phyloP scores from a whole-genome alignment of 53 echinoderm and acorn worm species.

The Astropecten irregularis region DNA sequence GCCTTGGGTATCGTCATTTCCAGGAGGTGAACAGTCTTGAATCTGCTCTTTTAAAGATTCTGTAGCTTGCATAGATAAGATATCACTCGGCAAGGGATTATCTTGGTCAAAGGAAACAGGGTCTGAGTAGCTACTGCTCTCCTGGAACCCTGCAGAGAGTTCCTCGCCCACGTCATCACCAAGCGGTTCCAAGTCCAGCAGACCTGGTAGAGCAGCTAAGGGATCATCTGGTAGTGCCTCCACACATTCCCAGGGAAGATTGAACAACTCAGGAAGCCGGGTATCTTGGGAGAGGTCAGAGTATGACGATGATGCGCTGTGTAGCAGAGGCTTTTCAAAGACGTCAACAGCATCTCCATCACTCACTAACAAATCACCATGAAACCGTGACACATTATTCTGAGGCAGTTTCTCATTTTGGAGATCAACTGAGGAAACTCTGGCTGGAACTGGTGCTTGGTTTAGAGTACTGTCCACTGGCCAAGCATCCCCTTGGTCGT shows the following conservation, averaged over 20 bases:
- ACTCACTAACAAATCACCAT: neutral
- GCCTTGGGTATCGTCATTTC: neutral
- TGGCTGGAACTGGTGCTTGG: neutral
- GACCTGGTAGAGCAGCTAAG: neutral
- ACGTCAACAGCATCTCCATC: neutral
- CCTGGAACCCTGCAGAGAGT: neutral
- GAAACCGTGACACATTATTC: no score
- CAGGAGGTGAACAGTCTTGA: neutral
- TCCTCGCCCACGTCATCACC: neutral
- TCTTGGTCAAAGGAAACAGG: neutral
- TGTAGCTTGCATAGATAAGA: neutral
- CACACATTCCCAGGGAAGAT: neutral
- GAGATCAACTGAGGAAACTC: neutral
- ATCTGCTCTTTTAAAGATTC: neutral
- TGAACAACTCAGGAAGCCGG: neutral
- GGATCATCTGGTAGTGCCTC: neutral
- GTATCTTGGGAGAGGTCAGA: neutral
- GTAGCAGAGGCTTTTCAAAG: neutral
- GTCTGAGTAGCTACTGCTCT: neutral
- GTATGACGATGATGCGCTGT: neutral
- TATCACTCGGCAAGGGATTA: slow-evolving; percentile 5
- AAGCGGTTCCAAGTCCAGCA: neutral
- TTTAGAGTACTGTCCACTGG: neutral
- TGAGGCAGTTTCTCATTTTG: no score
- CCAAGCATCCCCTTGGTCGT: neutral